These are phyloP conservation scores for Ephestia elutella DNA, from an alignment of 1,140 invertebrate genomes.

Conservation along the genomic window DNA sequence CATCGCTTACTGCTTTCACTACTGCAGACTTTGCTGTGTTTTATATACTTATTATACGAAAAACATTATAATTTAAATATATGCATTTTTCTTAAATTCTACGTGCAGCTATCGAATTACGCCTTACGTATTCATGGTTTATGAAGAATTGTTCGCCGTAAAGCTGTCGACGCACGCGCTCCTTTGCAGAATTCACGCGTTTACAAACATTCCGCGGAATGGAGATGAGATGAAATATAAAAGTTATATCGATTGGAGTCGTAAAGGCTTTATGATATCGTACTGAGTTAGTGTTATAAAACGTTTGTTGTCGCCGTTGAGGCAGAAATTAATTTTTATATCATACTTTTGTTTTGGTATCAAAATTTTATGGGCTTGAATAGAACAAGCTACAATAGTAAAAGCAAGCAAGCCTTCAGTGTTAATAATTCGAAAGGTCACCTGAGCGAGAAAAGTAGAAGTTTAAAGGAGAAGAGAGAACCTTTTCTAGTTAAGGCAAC, in stretches of 20 bases:
- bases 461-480: too few species aligned
- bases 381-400: too few species aligned
- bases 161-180: slow-evolving; percentile 34
- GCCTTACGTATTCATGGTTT: background rate
- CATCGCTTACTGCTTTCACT: too few species aligned
- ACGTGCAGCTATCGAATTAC: background rate
- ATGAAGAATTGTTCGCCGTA: slow-evolving; percentile 18
- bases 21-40: too few species aligned
- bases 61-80: too few species aligned
- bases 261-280: background rate
- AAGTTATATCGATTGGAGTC: slow-evolving; percentile 3
- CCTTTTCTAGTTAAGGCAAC: too few species aligned
- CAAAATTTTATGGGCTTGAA: too few species aligned
- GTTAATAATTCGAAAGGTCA: too few species aligned
- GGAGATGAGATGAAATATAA: slow-evolving; percentile 6
- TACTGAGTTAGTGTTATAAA: background rate
- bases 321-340: background rate
- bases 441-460: too few species aligned
- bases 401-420: too few species aligned
- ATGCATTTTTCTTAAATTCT: too few species aligned
- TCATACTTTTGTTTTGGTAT: background rate
- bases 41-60: background rate
- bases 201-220: slow-evolving; percentile 17
- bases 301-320: background rate
- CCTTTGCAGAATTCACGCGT: slow-evolving; percentile 17